These are phyloP conservation scores for Nemotelus nigrinus DNA, from an alignment of 2,888 invertebrate genomes.

Conservation along the genomic window DNA sequence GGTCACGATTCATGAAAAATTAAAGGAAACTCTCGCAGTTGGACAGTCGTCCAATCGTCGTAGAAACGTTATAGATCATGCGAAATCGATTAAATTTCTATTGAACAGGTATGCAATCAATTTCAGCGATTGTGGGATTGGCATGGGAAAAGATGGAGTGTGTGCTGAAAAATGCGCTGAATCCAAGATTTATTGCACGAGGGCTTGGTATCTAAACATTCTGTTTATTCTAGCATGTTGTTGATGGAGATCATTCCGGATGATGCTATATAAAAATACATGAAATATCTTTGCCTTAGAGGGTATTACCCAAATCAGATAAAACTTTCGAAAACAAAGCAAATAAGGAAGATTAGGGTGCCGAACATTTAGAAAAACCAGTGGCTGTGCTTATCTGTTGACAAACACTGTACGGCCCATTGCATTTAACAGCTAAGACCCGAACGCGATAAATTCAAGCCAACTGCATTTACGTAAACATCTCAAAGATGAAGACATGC, in stretches of 20 bases:
- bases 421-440: background rate
- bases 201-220: no score
- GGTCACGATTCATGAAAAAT: constrained; percentile 24
- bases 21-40: background rate
- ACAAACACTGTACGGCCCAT: background rate
- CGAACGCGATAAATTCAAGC: background rate
- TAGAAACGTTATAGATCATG: background rate
- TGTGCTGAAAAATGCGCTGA: no score
- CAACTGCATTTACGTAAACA: background rate
- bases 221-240: no score
- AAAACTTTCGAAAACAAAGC: no score
- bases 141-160: no score
- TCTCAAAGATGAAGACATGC: background rate
- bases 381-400: background rate
- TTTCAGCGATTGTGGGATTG: background rate
- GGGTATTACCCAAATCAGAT: no score
- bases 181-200: no score
- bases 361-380: background rate
- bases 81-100: background rate
- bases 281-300: no score
- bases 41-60: background rate
- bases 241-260: no score
- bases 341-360: background rate
- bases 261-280: no score
- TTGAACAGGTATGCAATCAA: background rate